A percentile compares a stretch with the other conserved stretches of the same genome.
phyloP scores from a whole-genome alignment of 2,888 invertebrate species.

The Hydrotaea cyrtoneurina region DNA sequence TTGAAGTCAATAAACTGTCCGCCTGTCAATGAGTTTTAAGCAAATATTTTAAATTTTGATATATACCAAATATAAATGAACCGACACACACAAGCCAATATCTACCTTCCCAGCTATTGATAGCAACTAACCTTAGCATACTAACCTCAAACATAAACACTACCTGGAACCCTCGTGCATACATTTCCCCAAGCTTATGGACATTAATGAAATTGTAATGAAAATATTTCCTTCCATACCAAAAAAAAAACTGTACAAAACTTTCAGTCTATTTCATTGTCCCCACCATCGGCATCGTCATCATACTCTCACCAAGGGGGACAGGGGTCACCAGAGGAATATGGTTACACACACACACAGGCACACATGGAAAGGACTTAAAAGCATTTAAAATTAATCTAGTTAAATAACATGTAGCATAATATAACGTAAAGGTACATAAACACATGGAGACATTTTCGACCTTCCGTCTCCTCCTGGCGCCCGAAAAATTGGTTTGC shows the following conservation, averaged over 20 bases:
- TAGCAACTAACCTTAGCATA: not conserved
- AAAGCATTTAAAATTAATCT: slow-evolving; percentile 63
- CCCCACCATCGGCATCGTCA: not conserved
- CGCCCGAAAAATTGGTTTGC: not conserved
- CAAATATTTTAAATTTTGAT: no score
- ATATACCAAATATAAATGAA: no score
- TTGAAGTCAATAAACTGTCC: no score
- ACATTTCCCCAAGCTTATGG: slow-evolving; percentile 13
- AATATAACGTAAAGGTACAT: slow-evolving; percentile 52
- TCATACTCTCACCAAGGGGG: not conserved
- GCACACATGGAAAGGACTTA: slow-evolving; percentile 18
- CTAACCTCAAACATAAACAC: slow-evolving; percentile 3
- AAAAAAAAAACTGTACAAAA: not conserved
- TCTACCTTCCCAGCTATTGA: no score
- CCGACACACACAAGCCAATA: no score
- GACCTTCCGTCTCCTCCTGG: no score
- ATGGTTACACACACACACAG: not conserved
- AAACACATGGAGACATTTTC: slow-evolving; percentile 31
- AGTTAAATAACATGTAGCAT: slow-evolving; percentile 60
- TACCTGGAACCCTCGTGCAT: not conserved
- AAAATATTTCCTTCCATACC: slow-evolving; percentile 46
- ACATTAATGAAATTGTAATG: slow-evolving; percentile 61
- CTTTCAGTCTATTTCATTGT: not conserved
- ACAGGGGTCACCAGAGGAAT: not conserved
- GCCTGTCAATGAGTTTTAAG: no score